These are phyloP conservation scores for Siphamia tubifer DNA, from an alignment of 2,113 vertebrate genomes.

Conservation along the genomic window DNA sequence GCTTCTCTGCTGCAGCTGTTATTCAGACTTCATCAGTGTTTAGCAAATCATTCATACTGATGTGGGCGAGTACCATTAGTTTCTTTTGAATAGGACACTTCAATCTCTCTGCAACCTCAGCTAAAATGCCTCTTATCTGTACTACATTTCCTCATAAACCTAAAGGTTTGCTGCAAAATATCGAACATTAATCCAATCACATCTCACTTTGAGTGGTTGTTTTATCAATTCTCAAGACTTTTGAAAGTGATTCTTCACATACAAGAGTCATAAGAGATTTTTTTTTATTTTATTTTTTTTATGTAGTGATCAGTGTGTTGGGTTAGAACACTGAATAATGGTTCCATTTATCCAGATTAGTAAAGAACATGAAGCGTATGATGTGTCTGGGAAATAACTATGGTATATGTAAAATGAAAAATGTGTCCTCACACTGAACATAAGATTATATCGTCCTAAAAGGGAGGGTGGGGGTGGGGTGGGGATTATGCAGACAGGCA, in stretches of 20 bases:
- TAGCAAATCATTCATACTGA: no score
- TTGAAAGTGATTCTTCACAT: neutral
- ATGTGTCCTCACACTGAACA: constrained; percentile 18
- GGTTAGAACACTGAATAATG: constrained; percentile 19
- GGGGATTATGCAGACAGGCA: constrained; percentile 4
- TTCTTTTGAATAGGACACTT: no score
- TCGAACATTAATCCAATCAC: neutral
- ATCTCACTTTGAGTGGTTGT: neutral
- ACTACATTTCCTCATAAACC: no score
- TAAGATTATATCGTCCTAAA: constrained; percentile 16
- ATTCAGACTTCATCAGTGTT: no score
- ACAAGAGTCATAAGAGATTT: neutral
- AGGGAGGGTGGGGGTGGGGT: neutral
- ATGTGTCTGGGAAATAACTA: constrained; percentile 14
- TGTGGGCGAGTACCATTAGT: no score
- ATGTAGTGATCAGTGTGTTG: neutral
- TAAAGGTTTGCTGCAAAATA: neutral
- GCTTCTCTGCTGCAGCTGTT: no score
- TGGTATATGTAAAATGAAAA: constrained; percentile 29
- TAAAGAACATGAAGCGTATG: constrained; percentile 4
- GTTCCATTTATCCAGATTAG: constrained; percentile 19
- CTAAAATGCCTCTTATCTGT: neutral
- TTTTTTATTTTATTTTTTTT: no score
- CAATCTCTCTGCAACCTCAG: neutral
- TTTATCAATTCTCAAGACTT: neutral